These are phyloP conservation scores for Standfussiana lucernea DNA, from an alignment of 2,888 invertebrate genomes.

Conservation along the genomic window DNA sequence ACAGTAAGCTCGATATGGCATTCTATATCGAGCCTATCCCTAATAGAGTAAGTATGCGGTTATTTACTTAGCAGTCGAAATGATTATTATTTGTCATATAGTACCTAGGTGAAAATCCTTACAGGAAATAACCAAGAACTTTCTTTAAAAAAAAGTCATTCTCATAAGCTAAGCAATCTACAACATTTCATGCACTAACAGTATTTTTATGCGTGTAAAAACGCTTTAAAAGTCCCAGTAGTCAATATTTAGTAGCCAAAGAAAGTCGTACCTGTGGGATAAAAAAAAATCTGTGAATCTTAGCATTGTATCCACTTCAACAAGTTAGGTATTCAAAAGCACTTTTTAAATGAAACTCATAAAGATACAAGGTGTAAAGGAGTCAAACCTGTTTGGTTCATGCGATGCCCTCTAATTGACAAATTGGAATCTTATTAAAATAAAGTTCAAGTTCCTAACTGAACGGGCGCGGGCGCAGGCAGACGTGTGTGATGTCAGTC, in stretches of 20 bases:
- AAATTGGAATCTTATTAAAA: conserved; percentile 93
- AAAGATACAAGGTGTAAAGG: conserved; percentile 86
- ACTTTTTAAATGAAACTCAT: conserved; percentile 80
- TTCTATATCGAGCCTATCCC: too few relatives aligned
- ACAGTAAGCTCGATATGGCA: not conserved
- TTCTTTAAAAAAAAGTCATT: not conserved
- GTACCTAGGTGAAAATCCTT: not conserved
- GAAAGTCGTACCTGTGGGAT: conserved; percentile 8
- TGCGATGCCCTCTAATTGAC: conserved; percentile 92
- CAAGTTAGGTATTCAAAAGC: conserved; percentile 75
- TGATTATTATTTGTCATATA: not conserved
- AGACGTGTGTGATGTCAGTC: conserved; percentile 81
- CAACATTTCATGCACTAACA: not conserved
- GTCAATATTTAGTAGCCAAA: conserved; percentile 11
- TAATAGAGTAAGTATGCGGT: not conserved
- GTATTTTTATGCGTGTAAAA: not conserved
- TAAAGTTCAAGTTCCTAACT: conserved; percentile 90
- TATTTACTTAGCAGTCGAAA: not conserved
- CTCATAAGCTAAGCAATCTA: not conserved
- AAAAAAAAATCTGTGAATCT: conserved; percentile 25
- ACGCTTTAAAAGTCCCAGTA: not conserved
- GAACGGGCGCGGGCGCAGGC: conserved; percentile 82
- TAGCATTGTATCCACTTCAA: conserved; percentile 65
- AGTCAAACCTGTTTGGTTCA: conserved; percentile 88
- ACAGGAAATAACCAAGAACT: not conserved